These are phyloP conservation scores for Ophion obscuratus DNA, from an alignment of 2,888 invertebrate genomes.

Conservation along the genomic window DNA sequence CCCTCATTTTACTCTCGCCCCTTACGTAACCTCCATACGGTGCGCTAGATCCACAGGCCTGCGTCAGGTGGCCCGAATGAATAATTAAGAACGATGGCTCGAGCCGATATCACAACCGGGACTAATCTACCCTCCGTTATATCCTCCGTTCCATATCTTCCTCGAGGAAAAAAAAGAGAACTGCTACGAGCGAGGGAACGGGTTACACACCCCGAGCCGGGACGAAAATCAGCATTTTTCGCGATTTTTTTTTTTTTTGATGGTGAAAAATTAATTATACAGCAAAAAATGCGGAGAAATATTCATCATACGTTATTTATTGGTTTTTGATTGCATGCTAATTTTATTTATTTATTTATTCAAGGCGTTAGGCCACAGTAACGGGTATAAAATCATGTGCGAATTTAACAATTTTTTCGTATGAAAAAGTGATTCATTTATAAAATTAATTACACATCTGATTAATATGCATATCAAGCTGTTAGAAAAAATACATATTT, in stretches of 20 bases:
- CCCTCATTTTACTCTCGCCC: slow-evolving; percentile 38
- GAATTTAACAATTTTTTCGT: too few species aligned
- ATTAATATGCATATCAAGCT: too few species aligned
- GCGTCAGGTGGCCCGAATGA: slow-evolving; percentile 72
- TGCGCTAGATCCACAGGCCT: slow-evolving; percentile 51
- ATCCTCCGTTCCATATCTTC: slow-evolving; percentile 12
- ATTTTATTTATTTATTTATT: too few species aligned
- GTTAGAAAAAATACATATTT: too few species aligned
- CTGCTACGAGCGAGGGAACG: neutral
- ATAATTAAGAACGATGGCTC: slow-evolving; percentile 76
- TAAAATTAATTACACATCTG: too few species aligned
- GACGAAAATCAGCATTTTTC: neutral
- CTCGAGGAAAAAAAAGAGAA: neutral
- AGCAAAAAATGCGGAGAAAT: too few species aligned
- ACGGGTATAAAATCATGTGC: too few species aligned
- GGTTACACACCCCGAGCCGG: neutral
- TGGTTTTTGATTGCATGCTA: too few species aligned
- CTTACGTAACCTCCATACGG: slow-evolving; percentile 34
- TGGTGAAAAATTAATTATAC: too few species aligned
- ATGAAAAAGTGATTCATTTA: too few species aligned
- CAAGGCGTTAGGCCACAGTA: too few species aligned
- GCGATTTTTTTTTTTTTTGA: neutral
- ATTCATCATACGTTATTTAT: too few species aligned
- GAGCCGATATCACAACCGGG: slow-evolving; percentile 69
- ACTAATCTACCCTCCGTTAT: slow-evolving; percentile 60